Percentiles rank a stretch among this genome's conserved stretches.
Evolutionary conservation across 1,140 invertebrate genomes (phyloP).

Genomic region (Cryptotermes secundus): DNA sequence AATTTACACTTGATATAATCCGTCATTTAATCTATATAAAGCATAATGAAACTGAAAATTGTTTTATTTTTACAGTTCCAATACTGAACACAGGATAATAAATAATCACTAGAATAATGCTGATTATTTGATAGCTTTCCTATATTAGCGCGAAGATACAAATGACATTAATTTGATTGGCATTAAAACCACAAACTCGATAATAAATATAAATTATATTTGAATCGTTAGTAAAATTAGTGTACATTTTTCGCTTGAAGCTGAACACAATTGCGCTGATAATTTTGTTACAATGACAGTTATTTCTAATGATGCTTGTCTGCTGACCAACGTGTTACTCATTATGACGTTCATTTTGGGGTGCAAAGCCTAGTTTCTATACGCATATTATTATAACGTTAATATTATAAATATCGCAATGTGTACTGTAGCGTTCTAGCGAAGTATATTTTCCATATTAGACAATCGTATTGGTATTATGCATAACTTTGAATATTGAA

Average conservation of each 20-base stretch:
- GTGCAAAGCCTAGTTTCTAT: too few relatives aligned
- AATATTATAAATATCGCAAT: too few relatives aligned
- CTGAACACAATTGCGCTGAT: not conserved
- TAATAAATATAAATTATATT: too few relatives aligned
- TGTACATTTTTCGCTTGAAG: not conserved
- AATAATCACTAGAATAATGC: not conserved
- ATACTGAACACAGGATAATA: not conserved
- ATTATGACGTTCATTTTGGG: not conserved
- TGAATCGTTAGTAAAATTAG: too few relatives aligned
- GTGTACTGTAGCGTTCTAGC: too few relatives aligned
- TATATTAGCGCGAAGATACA: not conserved
- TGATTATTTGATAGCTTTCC: not conserved
- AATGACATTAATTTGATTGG: not conserved
- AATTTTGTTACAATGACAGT: not conserved
- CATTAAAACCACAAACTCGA: not conserved
- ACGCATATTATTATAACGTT: too few relatives aligned
- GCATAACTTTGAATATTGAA: too few relatives aligned
- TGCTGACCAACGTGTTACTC: not conserved
- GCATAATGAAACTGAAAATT: not conserved
- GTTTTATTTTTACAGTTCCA: not conserved
- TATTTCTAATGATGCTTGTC: not conserved
- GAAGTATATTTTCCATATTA: too few relatives aligned
- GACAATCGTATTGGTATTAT: too few relatives aligned
- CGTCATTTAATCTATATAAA: not conserved
- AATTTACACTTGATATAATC: not conserved